A percentile compares a stretch with the other conserved stretches of the same genome.
These are phyloP conservation scores for Ennomos fuscantarius DNA, from an alignment of 2,888 invertebrate genomes.

Conservation along the genomic window DNA sequence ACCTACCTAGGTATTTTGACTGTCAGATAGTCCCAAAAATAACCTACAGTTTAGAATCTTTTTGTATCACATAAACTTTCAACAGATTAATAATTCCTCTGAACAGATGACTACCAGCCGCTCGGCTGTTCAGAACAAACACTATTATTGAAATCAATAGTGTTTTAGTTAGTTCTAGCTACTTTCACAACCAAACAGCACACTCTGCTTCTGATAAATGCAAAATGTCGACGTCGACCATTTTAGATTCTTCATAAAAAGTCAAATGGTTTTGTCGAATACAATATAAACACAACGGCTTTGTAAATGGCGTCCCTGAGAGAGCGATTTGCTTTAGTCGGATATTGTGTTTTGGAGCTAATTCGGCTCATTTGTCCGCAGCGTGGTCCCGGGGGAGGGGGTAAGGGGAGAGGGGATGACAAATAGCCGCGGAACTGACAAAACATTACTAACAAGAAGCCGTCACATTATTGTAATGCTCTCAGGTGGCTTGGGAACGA, in stretches of 20 bases:
- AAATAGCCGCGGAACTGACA: conserved; percentile 7
- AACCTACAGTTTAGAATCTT: too few species aligned
- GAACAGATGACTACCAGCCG: too few species aligned
- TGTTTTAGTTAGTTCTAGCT: too few species aligned
- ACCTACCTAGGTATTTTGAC: too few species aligned
- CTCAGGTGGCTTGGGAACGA: conserved; percentile 1
- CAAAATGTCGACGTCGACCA: not conserved
- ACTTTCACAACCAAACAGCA: not conserved
- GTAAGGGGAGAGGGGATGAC: conserved; percentile 8
- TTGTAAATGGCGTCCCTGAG: conserved; percentile 5
- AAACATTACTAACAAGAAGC: conserved; percentile 15
- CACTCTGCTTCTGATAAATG: not conserved
- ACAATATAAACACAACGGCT: not conserved
- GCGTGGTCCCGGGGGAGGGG: conserved; percentile 5
- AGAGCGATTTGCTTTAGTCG: conserved; percentile 8
- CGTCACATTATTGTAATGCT: not conserved
- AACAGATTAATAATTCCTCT: too few species aligned
- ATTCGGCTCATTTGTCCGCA: conserved; percentile 42
- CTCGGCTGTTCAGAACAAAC: too few species aligned
- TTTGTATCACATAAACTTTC: too few species aligned
- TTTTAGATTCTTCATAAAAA: not conserved
- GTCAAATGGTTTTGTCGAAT: not conserved
- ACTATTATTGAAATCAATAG: too few species aligned
- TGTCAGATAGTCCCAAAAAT: too few species aligned
- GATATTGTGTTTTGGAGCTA: conserved; percentile 29